A percentile compares a stretch with the other conserved stretches of the same genome.
These are phyloP conservation scores for Oopsacas minuta DNA, from an alignment of 37 sponge, comb jelly and placozoan genomes.

Conservation along the genomic window DNA sequence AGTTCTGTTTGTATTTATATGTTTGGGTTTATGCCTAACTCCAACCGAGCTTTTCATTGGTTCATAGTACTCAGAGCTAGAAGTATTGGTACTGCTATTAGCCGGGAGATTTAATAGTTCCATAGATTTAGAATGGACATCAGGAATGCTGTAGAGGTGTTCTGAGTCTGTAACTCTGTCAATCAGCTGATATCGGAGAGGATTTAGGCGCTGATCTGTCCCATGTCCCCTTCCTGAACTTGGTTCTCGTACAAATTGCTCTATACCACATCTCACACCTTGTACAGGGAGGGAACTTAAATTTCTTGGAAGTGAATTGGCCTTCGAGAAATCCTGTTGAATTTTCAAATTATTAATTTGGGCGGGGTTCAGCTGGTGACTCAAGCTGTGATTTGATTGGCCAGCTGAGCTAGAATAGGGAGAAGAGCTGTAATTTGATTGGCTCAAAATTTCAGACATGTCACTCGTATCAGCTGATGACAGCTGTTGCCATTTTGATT, in stretches of 20 bases:
- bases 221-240: neutral
- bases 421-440: conserved; percentile 16
- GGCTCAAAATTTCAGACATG: neutral
- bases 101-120: neutral
- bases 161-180: neutral
- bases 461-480: neutral
- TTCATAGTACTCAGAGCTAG: conserved; percentile 7
- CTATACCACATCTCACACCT: neutral
- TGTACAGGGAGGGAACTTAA: neutral
- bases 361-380: too few relatives aligned
- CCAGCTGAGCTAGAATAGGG: neutral
- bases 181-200: neutral
- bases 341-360: neutral
- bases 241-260: neutral
- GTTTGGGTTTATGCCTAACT: neutral
- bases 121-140: neutral
- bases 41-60: conserved; percentile 9
- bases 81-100: neutral
- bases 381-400: neutral
- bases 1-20: neutral
- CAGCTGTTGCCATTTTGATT: neutral
- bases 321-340: neutral
- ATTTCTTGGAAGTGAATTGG: neutral
- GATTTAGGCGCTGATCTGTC: neutral
- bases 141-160: conserved; percentile 5